phyloP scores from a whole-genome alignment of 2,888 invertebrate genomes.

The Trichogramma dendrolimi region DNA sequence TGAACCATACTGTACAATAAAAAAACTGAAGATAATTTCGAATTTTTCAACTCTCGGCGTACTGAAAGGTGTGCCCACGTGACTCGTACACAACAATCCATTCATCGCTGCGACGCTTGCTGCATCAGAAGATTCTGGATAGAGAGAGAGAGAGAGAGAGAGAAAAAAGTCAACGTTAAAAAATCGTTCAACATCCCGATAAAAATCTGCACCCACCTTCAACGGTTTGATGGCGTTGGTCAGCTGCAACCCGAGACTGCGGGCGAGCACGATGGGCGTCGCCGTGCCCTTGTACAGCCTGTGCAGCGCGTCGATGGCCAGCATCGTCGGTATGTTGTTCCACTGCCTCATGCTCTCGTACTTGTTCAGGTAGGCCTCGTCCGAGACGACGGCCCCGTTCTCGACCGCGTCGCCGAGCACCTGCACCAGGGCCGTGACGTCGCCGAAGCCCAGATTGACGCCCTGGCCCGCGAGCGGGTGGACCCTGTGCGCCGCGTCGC shows the following conservation, averaged over 20 bases:
- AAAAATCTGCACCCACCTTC: slow-evolving; percentile 57
- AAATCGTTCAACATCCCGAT: neutral
- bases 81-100: too few relatives aligned
- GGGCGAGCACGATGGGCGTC: slow-evolving; percentile 70
- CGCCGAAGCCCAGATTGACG: slow-evolving; percentile 95
- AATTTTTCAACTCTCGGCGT: too few relatives aligned
- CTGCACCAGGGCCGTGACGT: slow-evolving; percentile 72
- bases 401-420: slow-evolving; percentile 67
- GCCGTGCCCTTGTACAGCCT: slow-evolving; percentile 73
- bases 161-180: neutral
- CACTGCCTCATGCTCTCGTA: slow-evolving; percentile 83
- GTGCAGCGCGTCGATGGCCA: slow-evolving; percentile 82
- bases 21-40: too few relatives aligned
- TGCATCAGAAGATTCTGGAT: neutral
- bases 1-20: too few relatives aligned
- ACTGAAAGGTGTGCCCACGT: too few relatives aligned
- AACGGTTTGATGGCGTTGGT: slow-evolving; percentile 71
- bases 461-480: slow-evolving; percentile 98
- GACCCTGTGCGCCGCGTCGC: slow-evolving; percentile 84
- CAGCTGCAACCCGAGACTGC: slow-evolving; percentile 78
- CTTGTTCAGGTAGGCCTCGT: slow-evolving; percentile 65
- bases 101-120: too few relatives aligned
- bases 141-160: too few relatives aligned
- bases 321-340: slow-evolving; percentile 84
- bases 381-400: slow-evolving; percentile 71